A percentile compares a stretch with the other conserved stretches of the same genome.
These are phyloP conservation scores for Rhyacophila brunnea DNA, from an alignment of 1,140 invertebrate genomes.

Conservation along the genomic window DNA sequence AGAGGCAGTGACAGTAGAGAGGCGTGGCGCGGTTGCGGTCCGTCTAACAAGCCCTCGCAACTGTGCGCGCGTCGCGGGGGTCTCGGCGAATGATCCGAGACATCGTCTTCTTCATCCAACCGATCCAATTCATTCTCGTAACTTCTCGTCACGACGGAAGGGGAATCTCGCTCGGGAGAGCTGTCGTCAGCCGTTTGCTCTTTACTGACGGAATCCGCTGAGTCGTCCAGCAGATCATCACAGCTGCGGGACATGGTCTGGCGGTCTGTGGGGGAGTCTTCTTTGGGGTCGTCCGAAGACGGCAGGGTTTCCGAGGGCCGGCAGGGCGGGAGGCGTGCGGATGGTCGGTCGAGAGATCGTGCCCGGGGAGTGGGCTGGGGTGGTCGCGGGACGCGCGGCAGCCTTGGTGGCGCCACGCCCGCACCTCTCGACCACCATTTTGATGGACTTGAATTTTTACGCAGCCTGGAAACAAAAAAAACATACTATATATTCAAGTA, in stretches of 20 bases:
- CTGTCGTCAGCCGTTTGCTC: constrained; percentile 40
- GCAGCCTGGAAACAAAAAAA: constrained; percentile 50
- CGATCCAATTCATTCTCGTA: constrained; percentile 40
- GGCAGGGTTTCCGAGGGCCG: constrained; percentile 25
- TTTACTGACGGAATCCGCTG: too few relatives aligned
- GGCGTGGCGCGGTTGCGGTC: constrained; percentile 39
- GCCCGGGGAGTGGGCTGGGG: constrained; percentile 29
- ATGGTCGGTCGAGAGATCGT: constrained; percentile 36
- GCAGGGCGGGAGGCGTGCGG: constrained; percentile 35
- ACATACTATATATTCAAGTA: too few relatives aligned
- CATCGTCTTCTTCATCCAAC: constrained; percentile 42
- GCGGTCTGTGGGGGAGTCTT: constrained; percentile 22
- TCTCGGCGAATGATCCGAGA: constrained; percentile 36
- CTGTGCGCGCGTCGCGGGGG: constrained; percentile 46
- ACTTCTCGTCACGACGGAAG: constrained; percentile 43
- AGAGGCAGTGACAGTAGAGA: constrained; percentile 44
- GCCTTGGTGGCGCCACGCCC: constrained; percentile 49
- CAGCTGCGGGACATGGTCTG: constrained; percentile 64
- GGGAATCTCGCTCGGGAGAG: background rate
- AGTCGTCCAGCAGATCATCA: constrained; percentile 61
- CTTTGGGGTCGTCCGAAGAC: too few relatives aligned
- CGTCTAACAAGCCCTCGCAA: constrained; percentile 49
- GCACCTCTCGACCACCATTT: constrained; percentile 46
- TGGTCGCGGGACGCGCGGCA: constrained; percentile 40
- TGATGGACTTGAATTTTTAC: constrained; percentile 65